Evolutionary conservation across 2,888 invertebrate genomes (phyloP).

Genomic region (Acrocera orbiculus): DNA sequence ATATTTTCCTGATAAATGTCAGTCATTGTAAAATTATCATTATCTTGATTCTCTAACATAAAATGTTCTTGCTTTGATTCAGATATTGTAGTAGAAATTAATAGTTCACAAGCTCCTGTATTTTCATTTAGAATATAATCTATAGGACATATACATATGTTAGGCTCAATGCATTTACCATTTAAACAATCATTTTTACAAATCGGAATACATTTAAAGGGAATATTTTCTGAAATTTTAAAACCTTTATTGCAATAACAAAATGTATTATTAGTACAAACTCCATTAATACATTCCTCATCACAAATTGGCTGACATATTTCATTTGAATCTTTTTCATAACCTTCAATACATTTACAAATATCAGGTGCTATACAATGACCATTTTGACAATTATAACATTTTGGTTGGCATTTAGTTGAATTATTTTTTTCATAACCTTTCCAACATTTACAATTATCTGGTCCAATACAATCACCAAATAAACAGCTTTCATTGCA

Average conservation of each 20-base stretch:
- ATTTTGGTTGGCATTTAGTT: slow-evolving; percentile 9
- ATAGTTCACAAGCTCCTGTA: background rate
- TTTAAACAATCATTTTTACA: slow-evolving; percentile 13
- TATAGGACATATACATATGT: slow-evolving; percentile 13
- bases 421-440: slow-evolving; percentile 8
- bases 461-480: slow-evolving; percentile 15
- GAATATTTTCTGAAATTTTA: slow-evolving; percentile 31
- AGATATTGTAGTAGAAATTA: too few relatives aligned
- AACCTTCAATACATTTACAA: slow-evolving; percentile 25
- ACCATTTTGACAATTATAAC: slow-evolving; percentile 17
- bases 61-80: too few relatives aligned
- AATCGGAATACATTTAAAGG: background rate
- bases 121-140: slow-evolving; percentile 11
- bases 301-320: slow-evolving; percentile 16
- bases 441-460: slow-evolving; percentile 14
- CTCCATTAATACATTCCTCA: slow-evolving; percentile 25
- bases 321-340: slow-evolving; percentile 15
- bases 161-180: slow-evolving; percentile 14
- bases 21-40: background rate
- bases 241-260: slow-evolving; percentile 23
- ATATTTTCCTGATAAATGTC: too few relatives aligned
- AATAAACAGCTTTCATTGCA: slow-evolving; percentile 11
- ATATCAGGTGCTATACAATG: slow-evolving; percentile 16
- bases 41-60: too few relatives aligned
- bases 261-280: slow-evolving; percentile 17